phyloP scores from a whole-genome alignment of 2,888 invertebrate species.

The Anoplius nigerrimus region DNA sequence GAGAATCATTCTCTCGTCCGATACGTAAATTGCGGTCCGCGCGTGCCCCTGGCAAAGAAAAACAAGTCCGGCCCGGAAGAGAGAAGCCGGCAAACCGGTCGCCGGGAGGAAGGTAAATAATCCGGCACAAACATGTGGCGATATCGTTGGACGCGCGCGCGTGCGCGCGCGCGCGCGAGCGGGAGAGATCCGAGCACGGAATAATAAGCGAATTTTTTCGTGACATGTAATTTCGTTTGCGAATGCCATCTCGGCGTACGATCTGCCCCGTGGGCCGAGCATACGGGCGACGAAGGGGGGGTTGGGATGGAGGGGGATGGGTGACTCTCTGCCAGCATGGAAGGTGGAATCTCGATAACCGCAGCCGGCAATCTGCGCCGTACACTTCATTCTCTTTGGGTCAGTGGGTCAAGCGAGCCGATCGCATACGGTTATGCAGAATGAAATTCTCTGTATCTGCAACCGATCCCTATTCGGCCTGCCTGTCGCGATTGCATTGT shows the following conservation, averaged over 20 bases:
- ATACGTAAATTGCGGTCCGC: neutral
- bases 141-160: too few relatives aligned
- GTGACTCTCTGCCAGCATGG: too few relatives aligned
- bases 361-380: conserved; percentile 43
- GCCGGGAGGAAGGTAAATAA: conserved; percentile 39
- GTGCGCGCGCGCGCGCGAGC: conserved; percentile 33
- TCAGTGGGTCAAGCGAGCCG: conserved; percentile 42
- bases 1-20: neutral
- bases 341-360: conserved; percentile 47
- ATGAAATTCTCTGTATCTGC: neutral
- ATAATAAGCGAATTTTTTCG: conserved; percentile 58
- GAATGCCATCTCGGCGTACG: conserved; percentile 48
- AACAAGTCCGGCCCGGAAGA: conserved; percentile 1
- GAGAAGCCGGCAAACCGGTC: conserved; percentile 1
- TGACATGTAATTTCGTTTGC: conserved; percentile 53
- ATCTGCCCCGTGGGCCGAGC: conserved; percentile 33
- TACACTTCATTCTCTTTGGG: conserved; percentile 25
- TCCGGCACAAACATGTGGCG: conserved; percentile 39
- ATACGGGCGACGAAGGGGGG: conserved; percentile 7
- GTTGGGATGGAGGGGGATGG: conserved; percentile 5
- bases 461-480: neutral
- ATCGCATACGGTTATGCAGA: neutral
- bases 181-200: conserved; percentile 20
- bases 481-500: conserved; percentile 2
- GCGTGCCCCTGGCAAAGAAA: neutral